A percentile compares a stretch with the other conserved stretches of the same genome.
Evolutionary conservation across 2,113 vertebrate species (phyloP).

Genomic region (Etheostoma spectabile): DNA sequence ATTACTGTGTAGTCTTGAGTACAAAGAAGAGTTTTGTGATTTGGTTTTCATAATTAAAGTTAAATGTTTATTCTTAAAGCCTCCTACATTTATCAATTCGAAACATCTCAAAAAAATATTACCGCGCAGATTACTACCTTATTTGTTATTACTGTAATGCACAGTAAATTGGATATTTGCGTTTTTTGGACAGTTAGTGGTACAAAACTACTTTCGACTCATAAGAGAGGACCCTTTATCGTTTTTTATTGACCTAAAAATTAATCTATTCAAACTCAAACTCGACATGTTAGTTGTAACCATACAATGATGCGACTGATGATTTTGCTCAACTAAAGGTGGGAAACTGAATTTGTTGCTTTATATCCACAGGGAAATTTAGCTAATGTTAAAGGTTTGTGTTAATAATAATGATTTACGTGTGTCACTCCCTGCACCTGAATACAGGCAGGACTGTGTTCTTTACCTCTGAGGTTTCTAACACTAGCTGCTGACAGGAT

Average conservation of each 20-base stretch:
- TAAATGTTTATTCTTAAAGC: neutral
- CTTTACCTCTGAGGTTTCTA: slow-evolving; percentile 7
- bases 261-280: neutral
- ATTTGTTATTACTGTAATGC: neutral
- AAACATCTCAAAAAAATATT: neutral
- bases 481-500: slow-evolving; percentile 1
- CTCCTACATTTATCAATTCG: neutral
- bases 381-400: neutral
- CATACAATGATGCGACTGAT: neutral
- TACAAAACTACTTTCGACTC: neutral
- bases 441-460: neutral
- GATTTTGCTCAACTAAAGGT: neutral
- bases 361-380: neutral
- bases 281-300: neutral
- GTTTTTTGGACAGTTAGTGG: neutral
- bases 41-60: neutral
- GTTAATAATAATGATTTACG: neutral
- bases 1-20: neutral
- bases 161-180: neutral
- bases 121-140: neutral
- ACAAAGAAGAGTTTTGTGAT: neutral
- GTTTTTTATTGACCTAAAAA: neutral
- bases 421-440: slow-evolving; percentile 15
- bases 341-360: neutral
- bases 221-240: neutral